Percentiles rank a stretch among this genome's conserved stretches.
Conservation (phyloP, 2,888 invertebrate genomes). For the Dasypogon diadema region DNA sequence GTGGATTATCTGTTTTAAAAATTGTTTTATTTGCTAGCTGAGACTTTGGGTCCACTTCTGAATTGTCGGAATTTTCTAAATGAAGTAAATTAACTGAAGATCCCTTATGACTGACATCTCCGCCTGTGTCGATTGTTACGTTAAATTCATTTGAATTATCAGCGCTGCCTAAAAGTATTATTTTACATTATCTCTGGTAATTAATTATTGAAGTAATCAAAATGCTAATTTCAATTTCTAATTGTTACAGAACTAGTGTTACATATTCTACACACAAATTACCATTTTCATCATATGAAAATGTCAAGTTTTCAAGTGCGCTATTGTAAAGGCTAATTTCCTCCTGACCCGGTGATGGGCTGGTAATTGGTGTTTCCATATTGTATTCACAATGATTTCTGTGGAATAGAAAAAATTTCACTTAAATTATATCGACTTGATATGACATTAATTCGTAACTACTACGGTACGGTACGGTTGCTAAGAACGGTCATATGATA, state of each 20-base stretch:
- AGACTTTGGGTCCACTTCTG: slow-evolving; percentile 67
- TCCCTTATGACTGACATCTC: slow-evolving; percentile 55
- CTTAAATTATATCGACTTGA: not conserved
- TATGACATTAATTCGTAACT: not conserved
- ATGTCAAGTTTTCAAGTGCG: slow-evolving; percentile 63
- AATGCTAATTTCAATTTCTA: not conserved
- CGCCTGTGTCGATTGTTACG: slow-evolving; percentile 40
- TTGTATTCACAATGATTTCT: slow-evolving; percentile 15
- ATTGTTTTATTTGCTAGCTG: slow-evolving; percentile 68
- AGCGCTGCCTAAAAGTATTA: slow-evolving; percentile 59
- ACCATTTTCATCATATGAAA: slow-evolving; percentile 62
- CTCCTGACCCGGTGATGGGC: slow-evolving; percentile 50
- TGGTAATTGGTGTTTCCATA: slow-evolving; percentile 43
- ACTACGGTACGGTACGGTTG: not conserved
- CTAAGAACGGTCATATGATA: not conserved
- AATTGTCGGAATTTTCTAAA: slow-evolving; percentile 64
- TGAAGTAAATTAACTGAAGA: slow-evolving; percentile 57
- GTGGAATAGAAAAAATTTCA: not conserved
- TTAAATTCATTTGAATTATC: slow-evolving; percentile 57
- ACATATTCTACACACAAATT: slow-evolving; percentile 31
- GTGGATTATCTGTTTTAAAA: slow-evolving; percentile 67
- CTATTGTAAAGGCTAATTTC: slow-evolving; percentile 63
- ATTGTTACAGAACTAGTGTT: not conserved
- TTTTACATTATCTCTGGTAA: not conserved
- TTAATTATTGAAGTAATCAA: not conserved